Percentiles rank a stretch among this genome's conserved stretches.
These are phyloP conservation scores for Octonoba sinensis DNA, from an alignment of 2,888 invertebrate species.

Conservation along the genomic window DNA sequence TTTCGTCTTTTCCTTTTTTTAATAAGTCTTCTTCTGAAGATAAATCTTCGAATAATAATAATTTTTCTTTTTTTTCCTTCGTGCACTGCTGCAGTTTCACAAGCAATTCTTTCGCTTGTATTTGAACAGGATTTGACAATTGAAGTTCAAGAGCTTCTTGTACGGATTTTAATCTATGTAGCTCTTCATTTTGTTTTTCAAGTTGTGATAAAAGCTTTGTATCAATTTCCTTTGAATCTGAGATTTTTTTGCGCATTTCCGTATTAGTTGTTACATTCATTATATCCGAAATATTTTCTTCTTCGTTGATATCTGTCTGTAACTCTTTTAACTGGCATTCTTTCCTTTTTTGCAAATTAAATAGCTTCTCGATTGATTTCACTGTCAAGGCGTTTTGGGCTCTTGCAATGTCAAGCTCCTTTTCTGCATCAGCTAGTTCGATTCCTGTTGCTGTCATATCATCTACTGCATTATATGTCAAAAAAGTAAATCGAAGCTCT, in stretches of 20 bases:
- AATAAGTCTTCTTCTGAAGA: neutral
- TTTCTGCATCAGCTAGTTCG: neutral
- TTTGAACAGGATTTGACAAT: neutral
- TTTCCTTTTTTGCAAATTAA: conserved; percentile 11
- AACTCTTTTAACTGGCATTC: conserved; percentile 9
- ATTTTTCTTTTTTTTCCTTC: neutral
- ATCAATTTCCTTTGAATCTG: conserved; percentile 12
- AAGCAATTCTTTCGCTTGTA: neutral
- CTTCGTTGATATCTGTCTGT: conserved; percentile 17
- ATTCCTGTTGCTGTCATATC: conserved; percentile 3
- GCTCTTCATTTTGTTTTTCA: neutral
- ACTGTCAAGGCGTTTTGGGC: neutral
- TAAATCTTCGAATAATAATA: neutral
- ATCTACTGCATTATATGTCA: conserved; percentile 18
- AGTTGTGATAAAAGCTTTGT: neutral
- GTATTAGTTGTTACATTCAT: conserved; percentile 1
- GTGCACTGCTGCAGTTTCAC: neutral
- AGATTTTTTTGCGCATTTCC: neutral
- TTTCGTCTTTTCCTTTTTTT: neutral
- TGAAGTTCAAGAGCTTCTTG: conserved; percentile 12
- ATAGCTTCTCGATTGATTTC: conserved; percentile 21
- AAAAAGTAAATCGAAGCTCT: conserved; percentile 7
- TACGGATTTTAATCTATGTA: neutral
- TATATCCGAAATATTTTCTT: conserved; percentile 12
- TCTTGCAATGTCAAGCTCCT: conserved; percentile 2